phyloP scores from a whole-genome alignment of 2,113 vertebrate species.

The Alethe castanea region DNA sequence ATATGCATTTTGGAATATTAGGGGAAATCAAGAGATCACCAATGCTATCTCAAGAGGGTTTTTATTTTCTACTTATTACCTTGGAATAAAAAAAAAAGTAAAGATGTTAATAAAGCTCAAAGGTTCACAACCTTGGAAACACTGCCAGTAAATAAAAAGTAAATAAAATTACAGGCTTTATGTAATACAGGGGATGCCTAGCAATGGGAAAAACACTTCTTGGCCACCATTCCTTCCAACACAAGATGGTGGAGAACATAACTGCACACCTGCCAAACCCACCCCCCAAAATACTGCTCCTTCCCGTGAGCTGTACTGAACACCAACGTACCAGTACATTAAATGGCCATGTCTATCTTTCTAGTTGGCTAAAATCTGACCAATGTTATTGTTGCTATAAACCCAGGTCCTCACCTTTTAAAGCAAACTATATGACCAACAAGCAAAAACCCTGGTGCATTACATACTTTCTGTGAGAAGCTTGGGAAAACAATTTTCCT shows the following conservation, averaged over 20 bases:
- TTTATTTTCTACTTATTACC: background rate
- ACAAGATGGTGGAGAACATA: background rate
- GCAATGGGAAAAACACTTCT: background rate
- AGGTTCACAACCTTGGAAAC: background rate
- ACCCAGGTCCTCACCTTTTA: background rate
- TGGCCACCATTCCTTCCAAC: background rate
- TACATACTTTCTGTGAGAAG: background rate
- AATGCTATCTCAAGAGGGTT: background rate
- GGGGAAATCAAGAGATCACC: background rate
- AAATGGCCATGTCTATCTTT: accelerated
- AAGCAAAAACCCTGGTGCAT: background rate
- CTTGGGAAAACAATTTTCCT: background rate
- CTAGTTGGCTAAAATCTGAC: background rate
- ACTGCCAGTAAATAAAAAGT: background rate
- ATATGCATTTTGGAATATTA: background rate
- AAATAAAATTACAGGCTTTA: background rate
- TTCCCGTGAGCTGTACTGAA: background rate
- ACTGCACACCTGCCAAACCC: background rate
- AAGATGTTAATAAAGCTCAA: background rate
- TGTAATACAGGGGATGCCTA: background rate
- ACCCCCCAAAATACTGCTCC: background rate
- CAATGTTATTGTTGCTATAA: accelerated
- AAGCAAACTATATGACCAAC: background rate
- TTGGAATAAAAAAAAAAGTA: background rate
- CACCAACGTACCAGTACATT: background rate